phyloP scores from a whole-genome alignment of 2,888 invertebrate genomes.

The Parnassius smintheus region DNA sequence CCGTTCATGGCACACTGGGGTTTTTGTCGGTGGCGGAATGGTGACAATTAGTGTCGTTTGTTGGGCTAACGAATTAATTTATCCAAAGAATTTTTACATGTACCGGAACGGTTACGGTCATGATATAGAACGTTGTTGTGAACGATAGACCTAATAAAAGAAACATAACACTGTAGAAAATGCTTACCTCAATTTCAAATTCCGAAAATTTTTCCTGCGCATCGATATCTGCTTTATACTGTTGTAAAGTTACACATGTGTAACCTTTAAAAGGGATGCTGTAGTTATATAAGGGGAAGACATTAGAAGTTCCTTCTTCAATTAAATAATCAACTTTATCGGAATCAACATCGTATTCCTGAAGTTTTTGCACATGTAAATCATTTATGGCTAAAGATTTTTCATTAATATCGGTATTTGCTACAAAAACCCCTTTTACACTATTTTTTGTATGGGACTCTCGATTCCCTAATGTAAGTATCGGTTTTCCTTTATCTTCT shows the following conservation, averaged over 20 bases:
- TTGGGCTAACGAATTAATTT: no score
- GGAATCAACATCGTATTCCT: constrained; percentile 35
- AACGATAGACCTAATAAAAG: constrained; percentile 43
- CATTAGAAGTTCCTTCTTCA: constrained; percentile 42
- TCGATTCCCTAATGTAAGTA: constrained; percentile 11
- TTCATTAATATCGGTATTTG: constrained; percentile 30
- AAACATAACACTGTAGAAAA: neutral
- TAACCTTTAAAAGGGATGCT: constrained; percentile 41
- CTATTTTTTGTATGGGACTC: constrained; percentile 24
- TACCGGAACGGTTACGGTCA: no score
- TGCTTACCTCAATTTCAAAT: constrained; percentile 63
- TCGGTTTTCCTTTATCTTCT: neutral
- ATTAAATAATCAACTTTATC: constrained; percentile 54
- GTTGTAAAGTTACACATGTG: constrained; percentile 44
- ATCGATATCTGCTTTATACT: constrained; percentile 51
- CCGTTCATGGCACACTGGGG: no score
- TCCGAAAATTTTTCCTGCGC: constrained; percentile 52
- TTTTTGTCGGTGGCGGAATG: no score
- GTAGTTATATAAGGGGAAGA: constrained; percentile 37
- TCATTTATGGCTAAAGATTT: constrained; percentile 29
- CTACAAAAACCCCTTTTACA: constrained; percentile 42
- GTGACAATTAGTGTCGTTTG: no score
- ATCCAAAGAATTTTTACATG: no score
- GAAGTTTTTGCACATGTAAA: constrained; percentile 17
- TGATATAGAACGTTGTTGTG: no score